Percentiles rank a stretch among this genome's conserved stretches.
These are phyloP conservation scores for Drosophila fungiperda DNA, from an alignment of 2,888 invertebrate species.

Conservation along the genomic window DNA sequence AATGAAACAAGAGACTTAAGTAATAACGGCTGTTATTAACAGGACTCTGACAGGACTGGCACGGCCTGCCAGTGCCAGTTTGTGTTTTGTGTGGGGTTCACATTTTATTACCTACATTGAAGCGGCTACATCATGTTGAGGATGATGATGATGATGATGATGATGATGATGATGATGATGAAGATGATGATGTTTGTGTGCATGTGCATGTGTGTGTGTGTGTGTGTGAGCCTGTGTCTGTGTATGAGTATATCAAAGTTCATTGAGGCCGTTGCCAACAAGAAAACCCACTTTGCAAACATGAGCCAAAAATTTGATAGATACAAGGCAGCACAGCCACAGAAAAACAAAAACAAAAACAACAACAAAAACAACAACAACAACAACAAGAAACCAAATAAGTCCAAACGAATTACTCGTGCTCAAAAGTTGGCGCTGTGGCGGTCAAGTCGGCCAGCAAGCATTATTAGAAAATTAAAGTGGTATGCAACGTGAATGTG, in stretches of 20 bases:
- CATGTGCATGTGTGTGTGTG: conserved; percentile 14
- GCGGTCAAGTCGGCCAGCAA: conserved; percentile 42
- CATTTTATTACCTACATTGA: conserved; percentile 57
- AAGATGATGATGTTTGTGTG: conserved; percentile 13
- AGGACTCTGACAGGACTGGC: conserved; percentile 33
- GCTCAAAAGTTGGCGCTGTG: conserved; percentile 41
- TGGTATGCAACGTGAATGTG: background rate
- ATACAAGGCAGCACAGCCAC: conserved; percentile 12
- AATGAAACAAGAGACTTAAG: conserved; percentile 72
- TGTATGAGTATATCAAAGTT: conserved; percentile 31
- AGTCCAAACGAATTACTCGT: conserved; percentile 40
- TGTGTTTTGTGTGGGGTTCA: conserved; percentile 14
- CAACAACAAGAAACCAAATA: background rate
- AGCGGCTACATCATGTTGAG: conserved; percentile 11
- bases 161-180: conserved; percentile 7
- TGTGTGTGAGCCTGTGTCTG: background rate
- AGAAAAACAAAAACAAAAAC: conserved; percentile 10
- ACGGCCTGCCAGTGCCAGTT: conserved; percentile 8
- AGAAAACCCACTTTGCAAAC: conserved; percentile 67
- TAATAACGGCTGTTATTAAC: conserved; percentile 72
- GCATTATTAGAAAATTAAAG: conserved; percentile 19
- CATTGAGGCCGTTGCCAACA: conserved; percentile 55
- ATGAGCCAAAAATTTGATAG: conserved; percentile 53
- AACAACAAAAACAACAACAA: conserved; percentile 1
- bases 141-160: conserved; percentile 1